phyloP scores from a whole-genome alignment of 2,797 vertebrate species.

The Oophaga sylvatica region DNA sequence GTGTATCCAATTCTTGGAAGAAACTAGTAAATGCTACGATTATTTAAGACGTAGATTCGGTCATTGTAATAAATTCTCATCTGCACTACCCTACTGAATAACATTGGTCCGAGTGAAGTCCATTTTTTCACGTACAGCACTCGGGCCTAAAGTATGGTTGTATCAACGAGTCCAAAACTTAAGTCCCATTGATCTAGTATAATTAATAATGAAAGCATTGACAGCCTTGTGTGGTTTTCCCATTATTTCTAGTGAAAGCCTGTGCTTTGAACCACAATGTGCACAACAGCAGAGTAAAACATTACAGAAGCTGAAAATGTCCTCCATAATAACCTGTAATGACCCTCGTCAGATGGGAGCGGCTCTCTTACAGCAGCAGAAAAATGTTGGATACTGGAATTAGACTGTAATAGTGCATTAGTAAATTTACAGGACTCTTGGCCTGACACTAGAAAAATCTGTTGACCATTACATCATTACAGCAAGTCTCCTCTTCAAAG shows the following conservation, averaged over 20 bases:
- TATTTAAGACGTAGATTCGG: too few relatives aligned
- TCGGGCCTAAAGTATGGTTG: too few relatives aligned
- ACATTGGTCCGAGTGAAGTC: too few relatives aligned
- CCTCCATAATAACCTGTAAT: neutral
- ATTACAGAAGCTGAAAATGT: neutral
- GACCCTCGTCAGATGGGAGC: neutral
- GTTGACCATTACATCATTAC: neutral
- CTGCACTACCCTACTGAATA: too few relatives aligned
- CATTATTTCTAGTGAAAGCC: neutral
- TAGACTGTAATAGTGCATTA: neutral
- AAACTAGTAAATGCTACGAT: too few relatives aligned
- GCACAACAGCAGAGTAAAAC: neutral
- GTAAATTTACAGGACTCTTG: neutral
- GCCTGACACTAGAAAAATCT: neutral
- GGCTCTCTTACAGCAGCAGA: neutral
- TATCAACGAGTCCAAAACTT: neutral
- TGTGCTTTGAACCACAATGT: neutral
- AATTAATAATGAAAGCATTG: neutral
- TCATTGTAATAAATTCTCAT: too few relatives aligned
- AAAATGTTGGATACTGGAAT: neutral
- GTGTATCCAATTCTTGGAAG: too few relatives aligned
- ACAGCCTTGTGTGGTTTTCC: neutral
- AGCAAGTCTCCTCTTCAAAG: neutral
- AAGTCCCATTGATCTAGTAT: neutral
- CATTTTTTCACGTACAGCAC: too few relatives aligned